Base-by-base conservation (phyloP, 1,140 invertebrate genomes). In the Pygmarrhopalites habei region DNA sequence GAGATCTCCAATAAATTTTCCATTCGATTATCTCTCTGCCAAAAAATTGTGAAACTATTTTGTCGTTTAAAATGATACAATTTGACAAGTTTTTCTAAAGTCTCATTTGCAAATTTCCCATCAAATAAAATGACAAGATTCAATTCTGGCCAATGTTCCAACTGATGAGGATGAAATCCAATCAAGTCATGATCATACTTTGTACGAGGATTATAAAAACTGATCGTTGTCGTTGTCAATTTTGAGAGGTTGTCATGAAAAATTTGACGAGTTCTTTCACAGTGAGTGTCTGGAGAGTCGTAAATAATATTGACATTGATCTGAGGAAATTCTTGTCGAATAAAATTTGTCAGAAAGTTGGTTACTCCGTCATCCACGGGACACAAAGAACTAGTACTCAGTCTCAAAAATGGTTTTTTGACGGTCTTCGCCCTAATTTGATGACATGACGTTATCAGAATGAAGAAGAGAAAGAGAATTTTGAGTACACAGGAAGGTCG, bases 11-110 rank as follows among this genome's bases (percentile, higher is more conserved):
- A 21, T 12, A 56, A 21, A 23, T 21, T 41, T 23, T 56, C 53
- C 4, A 39, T 41, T 17, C 35, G 5, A 56, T 35, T 41, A 17
- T 32, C 53, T n/a, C 15, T 19, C 23, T 56, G 53, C 35, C 30
- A 56, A 19, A 56, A 56, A 4, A 56, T 39, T 21, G 19, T 56
- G 53, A 39, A 56, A 56, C 30, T 56, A 41, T 56, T 56, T 56
- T 5, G 4, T 17, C 53, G 3, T 39, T 56, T 7, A 28, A 56
- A 56, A 41, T 39, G 12, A 39, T n/a, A 32, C 3, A 41, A 23
- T 32, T 26, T 21, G 14, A 41, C 25, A 19, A 56, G 29, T 19
- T 41, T 2, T 3, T 10, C 19, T 7, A 26, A 2, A 25, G 25
- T 25, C 7, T 52, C 25, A 29, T 3, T 26, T 15, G 49, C 53